These are phyloP conservation scores for Idaea dimidiata DNA, from an alignment of 2,888 invertebrate species.

Conservation along the genomic window DNA sequence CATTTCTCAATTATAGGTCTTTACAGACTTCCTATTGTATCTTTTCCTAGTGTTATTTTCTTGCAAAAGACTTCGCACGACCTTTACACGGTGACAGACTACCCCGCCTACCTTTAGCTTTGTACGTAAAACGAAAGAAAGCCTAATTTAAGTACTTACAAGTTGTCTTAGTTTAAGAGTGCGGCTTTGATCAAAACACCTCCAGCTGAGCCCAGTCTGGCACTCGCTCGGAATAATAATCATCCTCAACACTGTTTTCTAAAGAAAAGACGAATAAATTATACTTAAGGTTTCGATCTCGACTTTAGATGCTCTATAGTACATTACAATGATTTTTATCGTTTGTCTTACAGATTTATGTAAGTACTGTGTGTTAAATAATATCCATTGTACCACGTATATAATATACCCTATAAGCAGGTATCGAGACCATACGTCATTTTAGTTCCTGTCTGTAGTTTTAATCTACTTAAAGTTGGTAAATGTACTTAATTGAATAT, in stretches of 20 bases:
- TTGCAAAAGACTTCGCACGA: no score
- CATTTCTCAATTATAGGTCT: no score
- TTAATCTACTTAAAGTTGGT: background rate
- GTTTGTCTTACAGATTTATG: background rate
- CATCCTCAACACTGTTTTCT: background rate
- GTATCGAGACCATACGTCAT: background rate
- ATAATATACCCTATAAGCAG: no score
- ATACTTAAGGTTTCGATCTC: background rate
- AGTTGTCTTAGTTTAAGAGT: background rate
- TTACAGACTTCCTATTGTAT: no score
- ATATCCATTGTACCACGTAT: no score
- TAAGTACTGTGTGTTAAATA: no score
- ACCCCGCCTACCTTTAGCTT: background rate
- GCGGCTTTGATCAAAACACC: background rate
- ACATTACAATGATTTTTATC: background rate
- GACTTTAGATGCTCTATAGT: background rate
- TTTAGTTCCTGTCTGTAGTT: background rate
- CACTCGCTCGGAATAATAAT: background rate
- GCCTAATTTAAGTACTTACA: background rate
- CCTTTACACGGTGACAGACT: no score
- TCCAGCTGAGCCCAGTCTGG: background rate
- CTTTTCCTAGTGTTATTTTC: no score
- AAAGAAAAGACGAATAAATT: background rate
- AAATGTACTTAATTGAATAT: background rate
- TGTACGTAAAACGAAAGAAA: background rate